These are phyloP conservation scores for Cromileptes altivelis DNA, from an alignment of 2,113 vertebrate genomes.

Conservation along the genomic window DNA sequence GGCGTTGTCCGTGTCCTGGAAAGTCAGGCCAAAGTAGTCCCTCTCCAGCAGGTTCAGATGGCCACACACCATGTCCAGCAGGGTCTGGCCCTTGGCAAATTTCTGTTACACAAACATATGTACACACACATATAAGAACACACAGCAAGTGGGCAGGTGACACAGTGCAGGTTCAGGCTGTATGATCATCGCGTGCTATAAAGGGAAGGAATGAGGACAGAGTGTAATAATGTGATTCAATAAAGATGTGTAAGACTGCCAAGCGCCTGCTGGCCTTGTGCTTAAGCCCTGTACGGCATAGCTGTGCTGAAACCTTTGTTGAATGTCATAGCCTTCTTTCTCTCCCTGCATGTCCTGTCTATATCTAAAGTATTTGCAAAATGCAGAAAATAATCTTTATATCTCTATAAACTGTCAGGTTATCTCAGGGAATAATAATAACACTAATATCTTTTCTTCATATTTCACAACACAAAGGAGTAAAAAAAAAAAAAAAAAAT, in stretches of 20 bases:
- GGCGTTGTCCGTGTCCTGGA: constrained; percentile 82
- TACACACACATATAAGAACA: constrained; percentile 35
- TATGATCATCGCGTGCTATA: neutral
- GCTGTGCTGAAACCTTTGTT: neutral
- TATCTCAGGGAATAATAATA: neutral
- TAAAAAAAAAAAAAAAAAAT: neutral
- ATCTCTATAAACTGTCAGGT: neutral
- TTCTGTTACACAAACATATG: constrained; percentile 75
- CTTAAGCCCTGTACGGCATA: neutral
- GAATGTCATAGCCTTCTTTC: neutral
- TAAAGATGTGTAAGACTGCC: neutral
- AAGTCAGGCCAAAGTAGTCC: constrained; percentile 86
- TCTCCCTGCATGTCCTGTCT: neutral
- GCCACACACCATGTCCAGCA: constrained; percentile 87
- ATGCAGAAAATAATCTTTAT: neutral
- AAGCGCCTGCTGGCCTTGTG: neutral
- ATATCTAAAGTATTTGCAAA: neutral
- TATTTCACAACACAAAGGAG: constrained; percentile 22
- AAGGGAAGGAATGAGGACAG: neutral
- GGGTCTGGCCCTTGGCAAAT: constrained; percentile 83
- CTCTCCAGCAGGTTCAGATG: constrained; percentile 88
- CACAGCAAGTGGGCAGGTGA: constrained; percentile 27
- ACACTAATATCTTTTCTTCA: neutral
- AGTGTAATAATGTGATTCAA: neutral
- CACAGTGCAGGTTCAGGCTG: constrained; percentile 8